A percentile compares a stretch with the other conserved stretches of the same genome.
These are phyloP conservation scores for Astropecten irregularis DNA, from an alignment of 53 echinoderm and acorn worm species.

Conservation along the genomic window DNA sequence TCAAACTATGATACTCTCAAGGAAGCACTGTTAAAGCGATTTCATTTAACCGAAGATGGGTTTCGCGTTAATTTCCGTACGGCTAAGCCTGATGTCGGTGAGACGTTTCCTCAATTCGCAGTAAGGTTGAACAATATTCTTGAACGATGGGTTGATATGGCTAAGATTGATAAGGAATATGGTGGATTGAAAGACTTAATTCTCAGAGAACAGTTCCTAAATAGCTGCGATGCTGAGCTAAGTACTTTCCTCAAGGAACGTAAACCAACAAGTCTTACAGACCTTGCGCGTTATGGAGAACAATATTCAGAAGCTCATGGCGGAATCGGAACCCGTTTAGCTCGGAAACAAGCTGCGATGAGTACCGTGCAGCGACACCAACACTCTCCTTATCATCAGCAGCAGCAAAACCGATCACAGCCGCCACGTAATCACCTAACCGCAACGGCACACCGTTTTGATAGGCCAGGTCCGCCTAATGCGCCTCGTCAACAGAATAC, in stretches of 20 bases:
- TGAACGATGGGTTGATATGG: constrained; percentile 26
- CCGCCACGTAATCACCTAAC: too few species aligned
- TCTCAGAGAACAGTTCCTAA: constrained; percentile 13
- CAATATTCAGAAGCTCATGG: constrained; percentile 33
- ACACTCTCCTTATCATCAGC: too few species aligned
- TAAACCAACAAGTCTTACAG: neutral
- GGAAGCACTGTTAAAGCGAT: constrained; percentile 9
- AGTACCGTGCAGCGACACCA: too few species aligned
- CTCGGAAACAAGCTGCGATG: too few species aligned
- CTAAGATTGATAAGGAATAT: neutral
- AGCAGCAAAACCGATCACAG: too few species aligned
- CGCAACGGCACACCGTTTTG: too few species aligned
- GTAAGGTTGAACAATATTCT: neutral
- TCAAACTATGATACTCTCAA: neutral
- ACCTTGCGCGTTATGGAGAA: constrained; percentile 20
- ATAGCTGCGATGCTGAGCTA: neutral
- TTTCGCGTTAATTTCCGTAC: constrained; percentile 1
- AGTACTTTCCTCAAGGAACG: constrained; percentile 3
- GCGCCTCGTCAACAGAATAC: too few species aligned
- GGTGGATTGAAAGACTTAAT: neutral
- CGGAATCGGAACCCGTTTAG: too few species aligned
- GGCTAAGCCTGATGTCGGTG: constrained; percentile 10
- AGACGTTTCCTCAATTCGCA: constrained; percentile 12
- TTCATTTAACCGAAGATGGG: constrained; percentile 13
- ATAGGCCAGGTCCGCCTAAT: too few species aligned